Evolutionary conservation across 2,888 invertebrate genomes (phyloP).

Genomic region (Ethmia dodecea): DNA sequence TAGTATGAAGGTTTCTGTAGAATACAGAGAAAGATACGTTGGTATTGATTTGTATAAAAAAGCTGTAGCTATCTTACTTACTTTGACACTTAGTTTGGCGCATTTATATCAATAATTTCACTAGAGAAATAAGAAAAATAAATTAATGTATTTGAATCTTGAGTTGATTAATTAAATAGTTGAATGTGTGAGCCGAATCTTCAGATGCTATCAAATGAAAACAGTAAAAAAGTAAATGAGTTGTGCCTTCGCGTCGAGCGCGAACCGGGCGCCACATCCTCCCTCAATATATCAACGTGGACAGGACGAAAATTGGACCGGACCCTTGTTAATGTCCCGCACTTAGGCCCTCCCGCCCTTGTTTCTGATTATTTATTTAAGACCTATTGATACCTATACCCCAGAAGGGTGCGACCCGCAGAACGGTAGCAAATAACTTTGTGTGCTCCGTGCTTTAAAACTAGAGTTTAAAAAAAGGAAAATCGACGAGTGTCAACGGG

Average conservation of each 20-base stretch:
- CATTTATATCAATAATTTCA: no score
- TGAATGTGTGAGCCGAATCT: conserved; percentile 5
- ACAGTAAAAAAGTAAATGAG: conserved; percentile 46
- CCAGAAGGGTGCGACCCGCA: conserved; percentile 12
- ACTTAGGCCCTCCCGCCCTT: conserved; percentile 66
- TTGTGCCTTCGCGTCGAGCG: conserved; percentile 43
- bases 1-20: no score
- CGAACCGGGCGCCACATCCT: conserved; percentile 40
- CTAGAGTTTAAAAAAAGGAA: no score
- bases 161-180: no score
- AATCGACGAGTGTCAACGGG: no score
- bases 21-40: no score
- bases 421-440: conserved; percentile 21
- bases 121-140: no score
- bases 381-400: conserved; percentile 57
- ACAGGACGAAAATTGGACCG: conserved; percentile 76
- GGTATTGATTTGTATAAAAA: no score
- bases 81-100: no score
- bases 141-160: no score
- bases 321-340: conserved; percentile 75
- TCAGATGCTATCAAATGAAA: conserved; percentile 37
- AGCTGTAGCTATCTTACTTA: no score
- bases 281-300: conserved; percentile 74
- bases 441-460: no score
- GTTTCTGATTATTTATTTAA: conserved; percentile 73